Conservation (phyloP, 2,888 invertebrate genomes). For the Yponomeuta evonymella region DNA sequence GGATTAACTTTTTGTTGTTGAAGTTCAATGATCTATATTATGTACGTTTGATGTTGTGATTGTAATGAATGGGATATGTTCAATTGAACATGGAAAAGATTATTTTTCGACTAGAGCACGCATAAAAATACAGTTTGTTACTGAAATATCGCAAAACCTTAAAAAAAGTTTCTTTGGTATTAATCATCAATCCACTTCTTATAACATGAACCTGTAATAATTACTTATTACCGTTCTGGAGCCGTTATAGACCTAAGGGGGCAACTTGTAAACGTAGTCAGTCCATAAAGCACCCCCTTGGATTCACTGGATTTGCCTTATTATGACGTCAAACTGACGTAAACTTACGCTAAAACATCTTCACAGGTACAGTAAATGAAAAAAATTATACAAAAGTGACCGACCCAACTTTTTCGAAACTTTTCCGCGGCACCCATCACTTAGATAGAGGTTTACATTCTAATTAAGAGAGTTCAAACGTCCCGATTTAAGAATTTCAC, state of each 20-base stretch:
- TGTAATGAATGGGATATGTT: neutral
- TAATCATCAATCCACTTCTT: too few species aligned
- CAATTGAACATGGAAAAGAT: too few species aligned
- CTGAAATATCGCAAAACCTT: too few species aligned
- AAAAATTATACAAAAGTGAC: neutral
- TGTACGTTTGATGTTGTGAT: neutral
- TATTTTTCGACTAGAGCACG: too few species aligned
- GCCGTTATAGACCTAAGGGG: too few species aligned
- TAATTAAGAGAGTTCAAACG: constrained; percentile 17
- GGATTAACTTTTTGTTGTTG: constrained; percentile 41
- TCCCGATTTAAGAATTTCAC: constrained; percentile 16
- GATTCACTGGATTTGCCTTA: too few species aligned
- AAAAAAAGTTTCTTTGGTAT: too few species aligned
- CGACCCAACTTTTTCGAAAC: neutral
- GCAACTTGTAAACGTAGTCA: too few species aligned
- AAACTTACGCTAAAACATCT: neutral
- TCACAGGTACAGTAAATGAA: neutral
- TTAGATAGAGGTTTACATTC: constrained; percentile 14
- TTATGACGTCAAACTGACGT: neutral
- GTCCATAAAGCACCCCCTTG: too few species aligned
- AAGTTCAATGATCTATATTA: constrained; percentile 16
- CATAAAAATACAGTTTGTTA: too few species aligned
- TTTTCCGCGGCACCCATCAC: neutral
- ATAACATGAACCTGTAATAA: too few species aligned
- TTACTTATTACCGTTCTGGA: too few species aligned